Evolutionary conservation across 2,888 invertebrate genomes (phyloP).

Genomic region (Thecocarcelia acutangulata): DNA sequence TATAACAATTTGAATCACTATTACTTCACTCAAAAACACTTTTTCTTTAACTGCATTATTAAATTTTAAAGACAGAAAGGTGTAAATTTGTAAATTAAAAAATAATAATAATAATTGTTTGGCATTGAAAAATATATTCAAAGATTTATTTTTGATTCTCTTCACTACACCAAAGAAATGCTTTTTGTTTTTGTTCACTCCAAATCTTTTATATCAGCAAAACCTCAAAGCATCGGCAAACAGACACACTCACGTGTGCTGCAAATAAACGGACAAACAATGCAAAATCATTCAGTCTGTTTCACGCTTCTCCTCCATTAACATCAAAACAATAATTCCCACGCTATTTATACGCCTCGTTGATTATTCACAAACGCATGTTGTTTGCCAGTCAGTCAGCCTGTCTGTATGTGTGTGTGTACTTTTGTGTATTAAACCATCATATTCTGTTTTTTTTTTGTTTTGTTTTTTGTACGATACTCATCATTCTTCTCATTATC

Average conservation of each 20-base stretch:
- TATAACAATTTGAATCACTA: no score
- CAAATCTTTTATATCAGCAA: constrained; percentile 29
- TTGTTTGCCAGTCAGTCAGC: constrained; percentile 35
- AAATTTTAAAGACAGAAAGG: not conserved
- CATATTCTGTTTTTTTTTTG: not conserved
- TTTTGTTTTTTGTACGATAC: constrained; percentile 3
- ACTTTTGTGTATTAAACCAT: constrained; percentile 20
- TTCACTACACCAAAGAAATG: not conserved
- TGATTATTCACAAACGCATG: constrained; percentile 70
- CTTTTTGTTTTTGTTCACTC: constrained; percentile 13
- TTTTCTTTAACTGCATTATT: no score
- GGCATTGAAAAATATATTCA: constrained; percentile 10
- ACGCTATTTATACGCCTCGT: constrained; percentile 78
- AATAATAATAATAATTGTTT: constrained; percentile 6
- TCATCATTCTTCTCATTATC: constrained; percentile 43
- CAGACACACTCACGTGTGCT: constrained; percentile 45
- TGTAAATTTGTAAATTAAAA: constrained; percentile 15
- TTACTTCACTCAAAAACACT: no score
- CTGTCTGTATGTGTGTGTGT: constrained; percentile 2
- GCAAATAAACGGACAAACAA: constrained; percentile 19
- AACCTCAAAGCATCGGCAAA: constrained; percentile 25
- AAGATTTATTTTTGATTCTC: not conserved
- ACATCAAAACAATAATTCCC: constrained; percentile 73
- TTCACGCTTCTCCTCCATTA: constrained; percentile 52
- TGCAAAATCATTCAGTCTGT: constrained; percentile 50